Base-by-base conservation (phyloP, 2,113 vertebrate genomes). In the Capra hircus region DNA sequence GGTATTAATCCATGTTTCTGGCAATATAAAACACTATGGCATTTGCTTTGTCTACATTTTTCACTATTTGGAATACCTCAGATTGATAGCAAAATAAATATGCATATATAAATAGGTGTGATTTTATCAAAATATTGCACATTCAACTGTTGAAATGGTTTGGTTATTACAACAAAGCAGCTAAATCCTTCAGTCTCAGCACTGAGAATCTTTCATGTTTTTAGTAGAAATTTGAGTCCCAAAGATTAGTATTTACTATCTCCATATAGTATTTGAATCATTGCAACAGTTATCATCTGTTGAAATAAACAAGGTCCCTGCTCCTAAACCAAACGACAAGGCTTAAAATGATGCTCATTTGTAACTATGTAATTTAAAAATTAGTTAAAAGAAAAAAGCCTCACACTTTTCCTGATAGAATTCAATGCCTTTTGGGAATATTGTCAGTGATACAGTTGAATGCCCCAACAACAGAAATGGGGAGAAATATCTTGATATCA, bases 61-160 rank as follows among this genome's bases (percentile, higher is more conserved):
- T 81, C 40, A 81, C 25, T 64, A 2, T 86, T 90, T 82, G 17
- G 7, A 81, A 93, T 74, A 62, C 6, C 27, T 93, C 53, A 91
- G 62, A 62, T 48, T 94, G 80, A 88, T 30, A n/a, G 48, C 36
- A 87, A 92, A 96, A 94, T 57, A 81, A 87, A 92, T 90, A 90
- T 60, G 2, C 57, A 88, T 81, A 84, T 23, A 85, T 21, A 88
- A 83, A 90, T 62, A 89, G 48, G 83, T n/a, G 3, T 59, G 80
- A 80, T 96, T 97, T 96, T 94, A 95, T 95, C 36, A 91, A 95
- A 94, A 81, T 81, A 92, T 15, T 59, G 6, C 10, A 77, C 10
- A 80, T 88, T 74, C 23, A 89, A 92, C 93, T 16, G 82, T 17
- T 40, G 52, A 71, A 83, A 84, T 9, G 55, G 7, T 93, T 86